Conservation (phyloP, 1,140 invertebrate species). For the Ditylenchus dipsaci region DNA sequence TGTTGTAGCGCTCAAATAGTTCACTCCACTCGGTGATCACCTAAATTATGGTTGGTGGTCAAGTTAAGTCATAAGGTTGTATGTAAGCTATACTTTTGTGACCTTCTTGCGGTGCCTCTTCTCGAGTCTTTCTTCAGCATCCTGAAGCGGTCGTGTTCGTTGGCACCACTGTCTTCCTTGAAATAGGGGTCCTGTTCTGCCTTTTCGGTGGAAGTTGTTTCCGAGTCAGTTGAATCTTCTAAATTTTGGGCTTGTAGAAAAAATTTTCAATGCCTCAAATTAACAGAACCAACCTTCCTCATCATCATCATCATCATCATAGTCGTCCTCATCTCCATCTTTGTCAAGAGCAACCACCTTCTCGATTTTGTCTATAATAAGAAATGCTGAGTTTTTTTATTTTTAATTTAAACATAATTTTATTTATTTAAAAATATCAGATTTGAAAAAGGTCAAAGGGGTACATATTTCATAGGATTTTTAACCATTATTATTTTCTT, state of each 20-base stretch:
- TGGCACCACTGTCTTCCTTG: slow-evolving; percentile 84
- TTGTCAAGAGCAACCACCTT: slow-evolving; percentile 57
- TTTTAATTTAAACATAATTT: too few relatives aligned
- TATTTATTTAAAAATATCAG: too few relatives aligned
- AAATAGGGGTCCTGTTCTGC: slow-evolving; percentile 68
- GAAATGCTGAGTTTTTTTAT: slow-evolving; percentile 32
- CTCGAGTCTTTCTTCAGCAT: slow-evolving; percentile 81
- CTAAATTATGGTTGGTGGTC: slow-evolving; percentile 9
- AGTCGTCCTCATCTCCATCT: slow-evolving; percentile 68
- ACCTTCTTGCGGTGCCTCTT: slow-evolving; percentile 87
- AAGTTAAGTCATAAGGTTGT: slow-evolving; percentile 1
- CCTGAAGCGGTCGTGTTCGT: slow-evolving; percentile 87
- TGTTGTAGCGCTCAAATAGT: slow-evolving; percentile 89
- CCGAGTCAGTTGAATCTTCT: slow-evolving; percentile 58
- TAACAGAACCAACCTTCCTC: slow-evolving; percentile 35
- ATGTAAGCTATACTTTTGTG: slow-evolving; percentile 64
- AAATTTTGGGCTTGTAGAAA: slow-evolving; percentile 8
- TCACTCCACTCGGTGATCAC: slow-evolving; percentile 99
- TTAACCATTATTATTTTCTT: too few relatives aligned
- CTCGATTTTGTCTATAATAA: slow-evolving; percentile 44
- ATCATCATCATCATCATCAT: slow-evolving; percentile 58
- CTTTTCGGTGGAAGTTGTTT: slow-evolving; percentile 39
- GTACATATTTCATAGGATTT: too few relatives aligned
- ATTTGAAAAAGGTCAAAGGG: too few relatives aligned
- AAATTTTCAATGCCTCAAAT: neutral